Base-by-base conservation (phyloP, 2,797 vertebrate genomes). In the Myotis myotis region DNA sequence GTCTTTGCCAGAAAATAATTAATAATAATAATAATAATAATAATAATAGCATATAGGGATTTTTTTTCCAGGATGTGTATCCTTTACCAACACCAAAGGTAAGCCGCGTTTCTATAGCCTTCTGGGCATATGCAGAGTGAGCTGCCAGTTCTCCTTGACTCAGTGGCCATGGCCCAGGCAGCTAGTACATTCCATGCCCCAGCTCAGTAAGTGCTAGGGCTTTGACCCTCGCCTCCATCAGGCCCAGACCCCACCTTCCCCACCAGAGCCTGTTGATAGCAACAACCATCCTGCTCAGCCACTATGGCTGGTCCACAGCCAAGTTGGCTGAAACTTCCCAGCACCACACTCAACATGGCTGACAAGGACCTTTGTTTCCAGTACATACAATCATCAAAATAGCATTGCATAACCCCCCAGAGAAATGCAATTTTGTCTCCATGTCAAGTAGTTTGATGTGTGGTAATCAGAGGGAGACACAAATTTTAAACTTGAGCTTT, bases 401-500 rank as follows among this genome's bases (percentile, higher is more conserved):
- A 93, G 64, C 49, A 81, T 55, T 70, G 22, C 47, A 16, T 87
- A 90, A 92, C 51, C 57, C 57, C 83, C 90, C 17, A 95, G 75
- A 87, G 91, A 96, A 93, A 87, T 70, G 38, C 53, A 85, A 84
- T 94, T 92, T 91, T 76, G 33, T 91, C 93, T 96, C 88, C 71
- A 81, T 93, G 92, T 95, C 87, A 91, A 97, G 83, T 80, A 95
- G 81, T 89, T 87, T 86, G 86, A 93, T 94, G 76, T 85, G 72
- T 94, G 75, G 96, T 96, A 88, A 96, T 62, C 28, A 8, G 74
- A 92, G 49, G 78, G 89, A 91, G 93, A 94, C 91, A 95, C 91
- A 95, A 71, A 96, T 91, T 96, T 84, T 94, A 89, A 97, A 95
- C 60, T 97, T 85, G 95, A 96, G 93, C 86, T 96, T 94, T 93